phyloP scores from a whole-genome alignment of 1,140 invertebrate genomes.

The Tetragnatha versicolor region DNA sequence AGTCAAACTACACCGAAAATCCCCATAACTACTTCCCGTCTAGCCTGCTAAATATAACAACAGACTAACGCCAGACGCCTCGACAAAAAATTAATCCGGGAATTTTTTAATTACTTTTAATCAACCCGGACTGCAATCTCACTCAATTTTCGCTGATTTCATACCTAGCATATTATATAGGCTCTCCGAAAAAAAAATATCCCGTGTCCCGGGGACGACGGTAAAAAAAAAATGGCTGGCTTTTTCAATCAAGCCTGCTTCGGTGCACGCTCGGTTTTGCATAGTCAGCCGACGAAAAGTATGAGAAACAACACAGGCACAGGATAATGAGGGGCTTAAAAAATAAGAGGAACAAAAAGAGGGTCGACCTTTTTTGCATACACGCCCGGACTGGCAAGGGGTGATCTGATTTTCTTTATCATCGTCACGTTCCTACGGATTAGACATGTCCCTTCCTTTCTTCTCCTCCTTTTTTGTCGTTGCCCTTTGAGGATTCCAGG shows the following conservation, averaged over 20 bases:
- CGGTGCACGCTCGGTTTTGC: neutral
- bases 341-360: slow-evolving; percentile 3
- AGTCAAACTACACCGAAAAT: too few relatives aligned
- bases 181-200: neutral
- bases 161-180: too few relatives aligned
- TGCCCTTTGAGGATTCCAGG: too few relatives aligned
- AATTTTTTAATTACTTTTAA: too few relatives aligned
- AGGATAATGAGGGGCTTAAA: slow-evolving; percentile 8
- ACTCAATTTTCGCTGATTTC: too few relatives aligned
- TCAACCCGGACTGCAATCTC: too few relatives aligned
- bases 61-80: too few relatives aligned
- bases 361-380: slow-evolving; percentile 33
- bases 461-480: neutral
- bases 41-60: too few relatives aligned
- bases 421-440: slow-evolving; percentile 13
- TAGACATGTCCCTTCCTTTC: slow-evolving; percentile 1
- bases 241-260: slow-evolving; percentile 4
- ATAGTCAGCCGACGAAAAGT: slow-evolving; percentile 22
- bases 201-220: neutral
- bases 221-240: neutral
- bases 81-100: too few relatives aligned
- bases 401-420: slow-evolving; percentile 43
- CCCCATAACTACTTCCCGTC: too few relatives aligned
- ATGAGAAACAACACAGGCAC: neutral
- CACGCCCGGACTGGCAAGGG: neutral